A percentile compares a stretch with the other conserved stretches of the same genome.
Evolutionary conservation across 2,113 vertebrate species (phyloP).

Genomic region (Pollachius pollachius): DNA sequence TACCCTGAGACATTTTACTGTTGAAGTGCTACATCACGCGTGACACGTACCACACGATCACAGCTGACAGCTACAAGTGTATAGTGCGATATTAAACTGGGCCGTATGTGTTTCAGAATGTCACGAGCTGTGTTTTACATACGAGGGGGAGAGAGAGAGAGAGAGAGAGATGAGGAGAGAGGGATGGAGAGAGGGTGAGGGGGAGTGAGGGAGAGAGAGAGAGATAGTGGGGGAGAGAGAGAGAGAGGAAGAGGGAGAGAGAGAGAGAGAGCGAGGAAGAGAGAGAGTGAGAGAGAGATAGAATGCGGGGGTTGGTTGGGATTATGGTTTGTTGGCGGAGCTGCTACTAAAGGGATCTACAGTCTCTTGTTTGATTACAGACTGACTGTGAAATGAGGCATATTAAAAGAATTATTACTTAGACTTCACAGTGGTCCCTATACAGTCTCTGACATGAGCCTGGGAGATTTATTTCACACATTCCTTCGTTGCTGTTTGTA

Average conservation of each 20-base stretch:
- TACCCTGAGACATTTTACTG: background rate
- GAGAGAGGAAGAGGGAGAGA: constrained; percentile 14
- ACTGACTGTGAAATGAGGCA: constrained; percentile 58
- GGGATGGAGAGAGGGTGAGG: background rate
- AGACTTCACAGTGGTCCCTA: constrained; percentile 54
- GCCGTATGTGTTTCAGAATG: constrained; percentile 53
- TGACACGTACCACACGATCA: constrained; percentile 1
- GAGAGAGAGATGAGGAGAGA: constrained; percentile 7
- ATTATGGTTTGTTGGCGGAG: constrained; percentile 49
- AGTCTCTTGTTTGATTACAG: constrained; percentile 63
- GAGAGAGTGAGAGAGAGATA: background rate
- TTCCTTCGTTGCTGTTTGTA: constrained; percentile 41
- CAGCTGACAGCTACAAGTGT: constrained; percentile 13
- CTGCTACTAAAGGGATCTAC: constrained; percentile 53
- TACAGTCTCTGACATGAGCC: constrained; percentile 50
- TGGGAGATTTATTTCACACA: constrained; percentile 56
- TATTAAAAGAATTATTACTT: constrained; percentile 65
- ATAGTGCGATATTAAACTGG: constrained; percentile 40
- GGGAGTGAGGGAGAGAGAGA: background rate
- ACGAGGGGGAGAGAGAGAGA: constrained; percentile 17
- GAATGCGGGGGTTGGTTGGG: constrained; percentile 4
- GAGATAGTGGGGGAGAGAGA: too few relatives aligned
- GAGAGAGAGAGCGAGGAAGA: constrained; percentile 19
- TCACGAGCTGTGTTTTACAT: constrained; percentile 61
- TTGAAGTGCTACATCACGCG: constrained; percentile 18